Percentiles rank a stretch among this genome's conserved stretches.
Conservation (phyloP, 2,888 invertebrate genomes). For the Phragmatobia fuliginosa region DNA sequence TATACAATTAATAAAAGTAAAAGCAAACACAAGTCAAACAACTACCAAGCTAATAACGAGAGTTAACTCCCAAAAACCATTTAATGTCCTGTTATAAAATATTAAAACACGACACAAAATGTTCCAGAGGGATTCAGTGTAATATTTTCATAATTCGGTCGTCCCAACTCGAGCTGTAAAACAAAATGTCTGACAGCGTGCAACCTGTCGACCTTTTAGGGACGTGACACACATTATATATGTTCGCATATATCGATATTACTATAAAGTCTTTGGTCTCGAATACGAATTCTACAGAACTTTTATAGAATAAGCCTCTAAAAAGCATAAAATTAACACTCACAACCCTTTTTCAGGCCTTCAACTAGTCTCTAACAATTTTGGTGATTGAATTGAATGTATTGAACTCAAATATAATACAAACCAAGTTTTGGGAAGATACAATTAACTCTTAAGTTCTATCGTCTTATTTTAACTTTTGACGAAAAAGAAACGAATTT, state of each 20-base stretch:
- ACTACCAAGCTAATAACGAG: slow-evolving; percentile 31
- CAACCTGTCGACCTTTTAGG: slow-evolving; percentile 65
- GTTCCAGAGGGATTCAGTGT: slow-evolving; percentile 48
- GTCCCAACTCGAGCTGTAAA: slow-evolving; percentile 63
- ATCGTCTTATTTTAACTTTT: neutral
- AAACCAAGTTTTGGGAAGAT: too few relatives aligned
- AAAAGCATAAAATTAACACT: neutral
- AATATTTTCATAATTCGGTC: slow-evolving; percentile 63
- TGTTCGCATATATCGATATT: slow-evolving; percentile 3
- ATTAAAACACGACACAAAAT: slow-evolving; percentile 41
- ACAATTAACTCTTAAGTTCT: too few relatives aligned
- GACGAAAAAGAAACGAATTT: neutral
- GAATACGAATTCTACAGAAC: neutral
- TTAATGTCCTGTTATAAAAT: slow-evolving; percentile 52
- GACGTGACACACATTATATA: slow-evolving; percentile 40
- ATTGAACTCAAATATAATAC: too few relatives aligned
- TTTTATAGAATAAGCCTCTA: neutral
- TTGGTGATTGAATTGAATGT: too few relatives aligned
- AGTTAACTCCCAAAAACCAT: slow-evolving; percentile 47
- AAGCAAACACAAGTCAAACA: slow-evolving; percentile 35
- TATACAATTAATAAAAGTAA: neutral
- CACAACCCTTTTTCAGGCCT: neutral
- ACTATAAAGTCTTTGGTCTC: neutral
- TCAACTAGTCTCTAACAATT: too few relatives aligned
- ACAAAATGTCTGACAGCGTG: slow-evolving; percentile 72